phyloP scores from a whole-genome alignment of 2,888 invertebrate genomes.

The Trichopria drosophilae region DNA sequence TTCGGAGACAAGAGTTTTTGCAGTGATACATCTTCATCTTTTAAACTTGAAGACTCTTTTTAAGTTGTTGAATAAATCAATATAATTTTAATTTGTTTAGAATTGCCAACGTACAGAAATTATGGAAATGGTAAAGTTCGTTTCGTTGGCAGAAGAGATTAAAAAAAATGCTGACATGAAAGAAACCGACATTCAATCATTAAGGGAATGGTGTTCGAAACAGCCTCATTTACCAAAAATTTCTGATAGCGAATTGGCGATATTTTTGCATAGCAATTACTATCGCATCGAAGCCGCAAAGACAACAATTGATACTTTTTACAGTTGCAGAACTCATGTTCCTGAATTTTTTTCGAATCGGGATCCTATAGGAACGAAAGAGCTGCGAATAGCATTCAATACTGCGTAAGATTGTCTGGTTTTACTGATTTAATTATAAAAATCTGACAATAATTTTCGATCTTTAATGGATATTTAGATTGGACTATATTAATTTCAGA shows the following conservation, averaged over 20 bases:
- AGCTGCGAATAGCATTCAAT: constrained; percentile 59
- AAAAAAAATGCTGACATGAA: constrained; percentile 66
- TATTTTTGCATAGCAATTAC: constrained; percentile 72
- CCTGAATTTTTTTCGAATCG: constrained; percentile 55
- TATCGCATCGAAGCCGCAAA: constrained; percentile 72
- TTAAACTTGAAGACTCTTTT: too few relatives aligned
- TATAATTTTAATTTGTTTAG: too few relatives aligned
- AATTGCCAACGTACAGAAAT: too few relatives aligned
- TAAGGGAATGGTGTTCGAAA: constrained; percentile 68
- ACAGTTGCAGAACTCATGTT: constrained; percentile 69
- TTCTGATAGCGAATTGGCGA: constrained; percentile 64
- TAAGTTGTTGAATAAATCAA: too few relatives aligned
- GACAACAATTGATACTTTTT: constrained; percentile 70
- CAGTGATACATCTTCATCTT: too few relatives aligned
- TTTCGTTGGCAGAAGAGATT: constrained; percentile 63
- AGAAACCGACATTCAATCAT: constrained; percentile 65
- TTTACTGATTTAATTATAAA: too few relatives aligned
- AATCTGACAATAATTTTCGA: too few relatives aligned
- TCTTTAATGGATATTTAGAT: too few relatives aligned
- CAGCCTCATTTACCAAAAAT: constrained; percentile 70
- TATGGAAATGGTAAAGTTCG: constrained; percentile 55
- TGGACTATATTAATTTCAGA: constrained; percentile 49
- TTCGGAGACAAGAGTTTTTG: too few relatives aligned
- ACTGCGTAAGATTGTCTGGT: constrained; percentile 64
- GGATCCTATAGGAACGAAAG: constrained; percentile 59